These are phyloP conservation scores for Pseudochaenichthys georgianus DNA, from an alignment of 2,797 vertebrate genomes.

Conservation along the genomic window DNA sequence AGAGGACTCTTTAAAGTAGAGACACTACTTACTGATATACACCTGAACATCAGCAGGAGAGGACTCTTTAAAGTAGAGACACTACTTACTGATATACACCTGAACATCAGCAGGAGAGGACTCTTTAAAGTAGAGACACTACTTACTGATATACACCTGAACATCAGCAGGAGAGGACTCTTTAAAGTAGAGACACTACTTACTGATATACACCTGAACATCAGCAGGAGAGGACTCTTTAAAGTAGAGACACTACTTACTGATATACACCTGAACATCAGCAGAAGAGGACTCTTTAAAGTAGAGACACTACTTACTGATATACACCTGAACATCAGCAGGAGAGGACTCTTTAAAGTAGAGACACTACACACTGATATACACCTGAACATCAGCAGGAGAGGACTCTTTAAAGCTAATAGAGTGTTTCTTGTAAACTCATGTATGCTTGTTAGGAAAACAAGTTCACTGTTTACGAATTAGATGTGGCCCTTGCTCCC, in stretches of 20 bases:
- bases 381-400: neutral
- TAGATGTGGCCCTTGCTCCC: neutral
- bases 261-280: neutral
- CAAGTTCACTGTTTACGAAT: neutral
- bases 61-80: no score
- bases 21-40: no score
- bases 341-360: no score
- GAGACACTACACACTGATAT: no score
- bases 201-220: neutral
- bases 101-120: constrained; percentile 29
- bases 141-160: no score
- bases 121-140: no score
- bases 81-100: no score
- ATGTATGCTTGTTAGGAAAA: constrained; percentile 1
- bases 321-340: neutral
- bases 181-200: no score
- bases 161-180: constrained; percentile 30
- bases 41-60: constrained; percentile 11
- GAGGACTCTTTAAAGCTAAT: no score
- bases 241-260: no score
- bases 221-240: constrained; percentile 30
- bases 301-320: no score
- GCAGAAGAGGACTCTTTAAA: constrained; percentile 31
- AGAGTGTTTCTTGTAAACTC: constrained; percentile 11
- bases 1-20: no score